phyloP scores from a whole-genome alignment of 2,797 vertebrate species.

The Antennarius maculatus region DNA sequence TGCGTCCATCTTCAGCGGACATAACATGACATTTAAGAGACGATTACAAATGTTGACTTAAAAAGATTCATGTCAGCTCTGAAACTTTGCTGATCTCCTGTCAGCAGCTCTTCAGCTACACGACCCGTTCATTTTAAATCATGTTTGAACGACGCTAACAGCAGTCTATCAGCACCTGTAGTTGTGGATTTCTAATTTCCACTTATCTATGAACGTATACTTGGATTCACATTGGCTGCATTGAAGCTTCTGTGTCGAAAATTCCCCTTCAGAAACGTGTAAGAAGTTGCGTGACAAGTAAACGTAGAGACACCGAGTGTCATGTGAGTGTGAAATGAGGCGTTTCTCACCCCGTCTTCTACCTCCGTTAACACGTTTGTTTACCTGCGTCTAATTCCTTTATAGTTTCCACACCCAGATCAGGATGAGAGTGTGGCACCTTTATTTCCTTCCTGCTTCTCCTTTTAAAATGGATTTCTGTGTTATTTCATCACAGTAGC shows the following conservation, averaged over 20 bases:
- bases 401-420: too few species aligned
- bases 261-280: not conserved
- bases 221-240: not conserved
- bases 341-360: slow-evolving; percentile 19
- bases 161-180: not conserved
- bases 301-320: slow-evolving; percentile 1
- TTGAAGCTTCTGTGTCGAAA: not conserved
- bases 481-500: too few species aligned
- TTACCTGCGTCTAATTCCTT: not conserved
- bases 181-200: not conserved
- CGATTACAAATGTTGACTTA: slow-evolving; percentile 18
- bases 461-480: too few species aligned
- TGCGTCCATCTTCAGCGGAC: slow-evolving; percentile 14
- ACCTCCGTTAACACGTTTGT: slow-evolving; percentile 6
- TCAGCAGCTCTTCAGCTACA: slow-evolving; percentile 7
- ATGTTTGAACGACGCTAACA: not conserved
- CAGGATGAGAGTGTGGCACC: too few species aligned
- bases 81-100: not conserved
- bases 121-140: not conserved
- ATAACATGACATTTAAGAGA: slow-evolving; percentile 1
- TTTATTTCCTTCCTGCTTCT: too few species aligned
- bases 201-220: not conserved
- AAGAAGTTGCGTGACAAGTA: slow-evolving; percentile 1
- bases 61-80: slow-evolving; percentile 12
- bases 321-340: slow-evolving; percentile 6